Conservation (phyloP, 92 coral and sea anemone genomes). For the Micromussa lordhowensis region DNA sequence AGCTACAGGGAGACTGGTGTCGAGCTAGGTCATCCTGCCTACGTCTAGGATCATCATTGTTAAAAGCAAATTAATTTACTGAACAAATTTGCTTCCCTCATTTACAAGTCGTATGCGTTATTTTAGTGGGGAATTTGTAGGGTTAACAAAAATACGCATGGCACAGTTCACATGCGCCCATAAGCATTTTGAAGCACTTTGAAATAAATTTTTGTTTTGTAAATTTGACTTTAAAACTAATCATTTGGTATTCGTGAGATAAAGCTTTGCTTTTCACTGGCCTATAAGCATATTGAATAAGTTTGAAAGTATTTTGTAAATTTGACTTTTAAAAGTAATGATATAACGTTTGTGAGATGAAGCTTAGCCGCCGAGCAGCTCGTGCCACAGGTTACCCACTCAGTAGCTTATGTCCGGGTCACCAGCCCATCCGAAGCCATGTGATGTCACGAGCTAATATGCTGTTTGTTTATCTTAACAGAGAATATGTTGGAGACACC, state of each 20-base stretch:
- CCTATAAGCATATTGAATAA: not conserved
- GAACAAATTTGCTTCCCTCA: too few relatives aligned
- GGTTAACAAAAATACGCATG: not conserved
- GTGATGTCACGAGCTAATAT: not conserved
- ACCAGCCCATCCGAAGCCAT: too few relatives aligned
- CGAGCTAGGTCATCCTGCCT: too few relatives aligned
- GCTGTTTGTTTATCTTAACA: conserved; percentile 4
- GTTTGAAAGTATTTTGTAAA: not conserved
- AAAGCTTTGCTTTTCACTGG: not conserved
- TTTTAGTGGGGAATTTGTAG: not conserved
- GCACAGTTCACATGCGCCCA: not conserved
- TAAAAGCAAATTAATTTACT: too few relatives aligned
- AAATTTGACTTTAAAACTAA: not conserved
- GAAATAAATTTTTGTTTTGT: not conserved
- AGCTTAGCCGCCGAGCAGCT: too few relatives aligned
- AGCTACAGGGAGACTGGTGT: too few relatives aligned
- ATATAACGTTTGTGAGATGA: not conserved
- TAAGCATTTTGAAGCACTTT: not conserved
- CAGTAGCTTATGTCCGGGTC: not conserved
- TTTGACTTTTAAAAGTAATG: not conserved
- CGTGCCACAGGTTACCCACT: not conserved
- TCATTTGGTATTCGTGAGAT: not conserved
- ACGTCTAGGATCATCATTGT: too few relatives aligned
- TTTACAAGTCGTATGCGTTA: not conserved
- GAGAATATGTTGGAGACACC: conserved; percentile 49